These are phyloP conservation scores for Tachina fera DNA, from an alignment of 2,888 invertebrate species.

Conservation along the genomic window DNA sequence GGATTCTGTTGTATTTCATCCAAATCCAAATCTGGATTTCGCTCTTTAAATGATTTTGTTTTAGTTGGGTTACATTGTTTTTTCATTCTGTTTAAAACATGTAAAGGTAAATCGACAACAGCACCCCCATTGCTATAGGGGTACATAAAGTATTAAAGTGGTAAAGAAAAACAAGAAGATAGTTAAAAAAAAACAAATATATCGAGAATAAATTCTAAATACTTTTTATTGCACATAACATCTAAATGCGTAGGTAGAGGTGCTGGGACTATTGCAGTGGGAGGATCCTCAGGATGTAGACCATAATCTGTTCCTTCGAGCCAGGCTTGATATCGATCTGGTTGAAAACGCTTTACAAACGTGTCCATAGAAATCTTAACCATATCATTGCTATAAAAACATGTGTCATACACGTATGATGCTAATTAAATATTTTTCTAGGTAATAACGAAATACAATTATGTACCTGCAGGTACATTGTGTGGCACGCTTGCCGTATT, in stretches of 20 bases:
- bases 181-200: conserved; percentile 60
- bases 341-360: conserved; percentile 97
- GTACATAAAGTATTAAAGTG: conserved; percentile 86
- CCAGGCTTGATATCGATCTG: conserved; percentile 95
- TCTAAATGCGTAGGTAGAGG: conserved; percentile 92
- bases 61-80: conserved; percentile 82
- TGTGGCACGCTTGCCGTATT: conserved; percentile 96
- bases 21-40: conserved; percentile 83
- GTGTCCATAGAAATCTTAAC: conserved; percentile 99
- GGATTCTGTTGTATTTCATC: conserved; percentile 83
- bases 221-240: conserved; percentile 91
- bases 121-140: conserved; percentile 82
- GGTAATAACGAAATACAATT: conserved; percentile 17
- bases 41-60: conserved; percentile 82
- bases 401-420: conserved; percentile 7
- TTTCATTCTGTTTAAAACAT: conserved; percentile 80
- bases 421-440: neutral
- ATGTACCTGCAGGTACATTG: conserved; percentile 90
- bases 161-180: conserved; percentile 71
- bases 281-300: conserved; percentile 95
- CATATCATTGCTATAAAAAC: conserved; percentile 89
- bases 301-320: conserved; percentile 94
- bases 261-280: conserved; percentile 87
- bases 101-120: conserved; percentile 74
- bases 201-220: conserved; percentile 81